phyloP scores from a whole-genome alignment of 1,140 invertebrate genomes.

The Pteromalus puparum region DNA sequence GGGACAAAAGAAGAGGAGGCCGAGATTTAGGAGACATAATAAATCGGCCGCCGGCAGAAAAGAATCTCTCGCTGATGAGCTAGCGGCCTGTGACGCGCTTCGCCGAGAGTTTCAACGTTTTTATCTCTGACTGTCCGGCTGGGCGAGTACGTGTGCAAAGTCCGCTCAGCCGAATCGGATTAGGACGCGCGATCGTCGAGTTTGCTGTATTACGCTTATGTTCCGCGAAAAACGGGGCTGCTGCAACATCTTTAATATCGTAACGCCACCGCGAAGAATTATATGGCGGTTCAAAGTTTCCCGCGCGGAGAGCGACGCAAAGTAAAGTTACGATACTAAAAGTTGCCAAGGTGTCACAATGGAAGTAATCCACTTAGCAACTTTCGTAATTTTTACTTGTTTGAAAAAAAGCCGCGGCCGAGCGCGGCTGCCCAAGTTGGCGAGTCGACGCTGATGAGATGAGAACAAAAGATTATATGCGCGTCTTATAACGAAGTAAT shows the following conservation, averaged over 20 bases:
- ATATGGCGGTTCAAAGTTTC: background rate
- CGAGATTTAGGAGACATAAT: constrained; percentile 49
- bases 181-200: background rate
- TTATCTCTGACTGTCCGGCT: constrained; percentile 22
- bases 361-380: constrained; percentile 13
- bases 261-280: background rate
- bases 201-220: background rate
- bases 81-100: background rate
- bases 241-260: background rate
- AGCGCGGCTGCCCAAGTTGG: too few relatives aligned
- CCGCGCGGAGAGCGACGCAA: background rate
- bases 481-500: background rate
- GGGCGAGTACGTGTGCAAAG: background rate
- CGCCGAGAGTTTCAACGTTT: constrained; percentile 11
- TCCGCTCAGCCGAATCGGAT: background rate
- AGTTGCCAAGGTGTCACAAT: background rate
- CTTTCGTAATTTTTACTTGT: constrained; percentile 20
- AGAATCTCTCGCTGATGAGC: constrained; percentile 15
- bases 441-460: background rate
- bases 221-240: background rate
- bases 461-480: background rate
- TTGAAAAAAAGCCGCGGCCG: background rate
- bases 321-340: constrained; percentile 20
- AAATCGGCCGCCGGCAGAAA: constrained; percentile 43
- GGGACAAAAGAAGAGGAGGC: constrained; percentile 11